Evolutionary conservation across 2,888 invertebrate species (phyloP), one percentile per base, ranked within the genome.

Genomic region (Formica aserva): DNA sequence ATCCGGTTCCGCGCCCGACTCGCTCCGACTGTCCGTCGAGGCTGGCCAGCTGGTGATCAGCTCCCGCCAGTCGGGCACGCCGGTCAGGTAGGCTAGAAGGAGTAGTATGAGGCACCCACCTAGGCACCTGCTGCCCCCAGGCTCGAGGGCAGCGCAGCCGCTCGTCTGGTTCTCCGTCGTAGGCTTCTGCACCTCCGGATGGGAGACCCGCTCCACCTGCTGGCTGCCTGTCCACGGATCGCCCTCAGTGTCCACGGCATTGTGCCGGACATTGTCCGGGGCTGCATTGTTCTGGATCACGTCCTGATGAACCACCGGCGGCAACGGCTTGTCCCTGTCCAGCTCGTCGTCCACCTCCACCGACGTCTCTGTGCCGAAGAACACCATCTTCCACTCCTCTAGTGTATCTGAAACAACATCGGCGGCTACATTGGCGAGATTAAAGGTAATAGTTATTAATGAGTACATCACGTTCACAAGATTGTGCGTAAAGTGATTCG

Each of bases 341-440:
- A 93, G 87, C 13, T 91, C 92, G 67, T 94, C 93, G 84, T 94
- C 93, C 18, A 92, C 80, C 45, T 94, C 95, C 38, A 96, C 95
- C 1, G 95, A 95, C 13, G 95, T 95, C 52, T 95, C 97, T 1
- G 98, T 98, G 62, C 98, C 98, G 95, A 98, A 97, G 94, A 98
- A 96, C 92, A 97, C 97, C 92, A 98, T 95, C 94, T 97, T 97
- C 98, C 98, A 98, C 91, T 97, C 97, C 74, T 96, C 96, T 83
- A 98, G 83, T 0, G 91, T 93, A 88, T 93, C 94, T 95, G 93
- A 81, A 93, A 92, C 86, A 89, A 35, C 4, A 9, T 0, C 55
- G 29, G 1, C 29, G 26, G 29, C 9, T 57, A 57, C 6, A 22
- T 67, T 67, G 38, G 15, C 77, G 41, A 29, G 41, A 48, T n/a